Conservation (phyloP, 2,113 vertebrate genomes). For the Todiramphus saurophagus region DNA sequence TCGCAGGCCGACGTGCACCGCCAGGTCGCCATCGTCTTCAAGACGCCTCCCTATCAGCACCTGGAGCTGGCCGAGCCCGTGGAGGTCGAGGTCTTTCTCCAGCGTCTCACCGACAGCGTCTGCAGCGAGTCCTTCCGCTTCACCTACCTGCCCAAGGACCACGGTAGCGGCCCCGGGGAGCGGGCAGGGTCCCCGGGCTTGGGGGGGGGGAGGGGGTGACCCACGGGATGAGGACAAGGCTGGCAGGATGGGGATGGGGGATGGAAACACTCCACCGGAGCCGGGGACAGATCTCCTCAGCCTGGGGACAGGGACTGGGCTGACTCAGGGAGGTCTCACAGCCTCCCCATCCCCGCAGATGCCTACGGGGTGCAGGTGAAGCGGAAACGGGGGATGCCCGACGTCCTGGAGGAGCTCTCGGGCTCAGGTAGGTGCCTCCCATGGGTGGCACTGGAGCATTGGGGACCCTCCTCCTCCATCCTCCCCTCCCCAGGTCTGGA, state of each 20-base stretch:
- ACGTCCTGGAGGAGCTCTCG: constrained; percentile 65
- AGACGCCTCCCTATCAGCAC: constrained; percentile 86
- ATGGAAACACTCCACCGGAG: too few species aligned
- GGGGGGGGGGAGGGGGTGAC: neutral
- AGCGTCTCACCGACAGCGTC: constrained; percentile 86
- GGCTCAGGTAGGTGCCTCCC: constrained; percentile 47
- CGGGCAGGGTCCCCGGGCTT: neutral
- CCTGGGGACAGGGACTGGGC: too few species aligned
- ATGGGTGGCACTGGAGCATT: too few species aligned
- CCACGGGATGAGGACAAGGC: too few species aligned
- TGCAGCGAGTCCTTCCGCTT: constrained; percentile 85
- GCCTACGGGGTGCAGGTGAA: constrained; percentile 70
- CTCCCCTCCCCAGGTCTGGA: neutral
- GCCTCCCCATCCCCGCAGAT: constrained; percentile 10
- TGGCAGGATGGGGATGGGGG: too few species aligned
- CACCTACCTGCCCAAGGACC: constrained; percentile 82
- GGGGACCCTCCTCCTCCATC: too few species aligned
- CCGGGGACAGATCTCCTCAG: too few species aligned
- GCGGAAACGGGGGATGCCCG: constrained; percentile 67
- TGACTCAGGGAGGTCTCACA: too few species aligned
- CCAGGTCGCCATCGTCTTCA: constrained; percentile 92
- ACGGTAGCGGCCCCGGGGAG: constrained; percentile 65
- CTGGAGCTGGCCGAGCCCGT: constrained; percentile 81
- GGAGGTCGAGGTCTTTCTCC: constrained; percentile 80
- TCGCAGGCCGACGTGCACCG: constrained; percentile 92